A percentile compares a stretch with the other conserved stretches of the same genome.
Conservation (phyloP, 2,113 vertebrate genomes). For the Marmota monax region DNA sequence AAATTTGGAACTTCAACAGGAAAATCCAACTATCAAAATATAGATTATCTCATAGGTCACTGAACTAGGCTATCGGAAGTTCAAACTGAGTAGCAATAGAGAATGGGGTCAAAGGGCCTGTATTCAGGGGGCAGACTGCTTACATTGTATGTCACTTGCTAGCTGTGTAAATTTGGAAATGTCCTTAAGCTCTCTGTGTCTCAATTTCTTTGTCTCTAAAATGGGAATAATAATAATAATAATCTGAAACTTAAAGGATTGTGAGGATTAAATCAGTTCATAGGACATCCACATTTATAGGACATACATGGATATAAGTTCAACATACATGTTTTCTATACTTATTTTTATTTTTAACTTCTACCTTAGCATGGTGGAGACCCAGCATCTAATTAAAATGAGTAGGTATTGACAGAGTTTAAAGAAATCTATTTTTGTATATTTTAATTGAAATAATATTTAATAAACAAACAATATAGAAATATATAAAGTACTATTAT, state of each 20-base stretch:
- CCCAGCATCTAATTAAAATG: conserved; percentile 36
- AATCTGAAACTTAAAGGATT: neutral
- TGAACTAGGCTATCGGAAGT: neutral
- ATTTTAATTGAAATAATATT: conserved; percentile 36
- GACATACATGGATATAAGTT: neutral
- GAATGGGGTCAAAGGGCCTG: neutral
- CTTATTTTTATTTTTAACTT: conserved; percentile 8
- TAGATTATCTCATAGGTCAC: neutral
- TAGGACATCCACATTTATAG: neutral
- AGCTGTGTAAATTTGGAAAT: neutral
- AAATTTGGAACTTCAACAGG: neutral
- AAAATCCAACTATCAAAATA: neutral
- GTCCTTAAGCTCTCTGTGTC: neutral
- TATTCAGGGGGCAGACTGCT: neutral
- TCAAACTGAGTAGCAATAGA: neutral
- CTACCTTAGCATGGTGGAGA: neutral
- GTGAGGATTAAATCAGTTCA: neutral
- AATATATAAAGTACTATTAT: neutral
- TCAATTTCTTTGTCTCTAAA: conserved; percentile 7
- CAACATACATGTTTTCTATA: neutral
- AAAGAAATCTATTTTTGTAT: conserved; percentile 35
- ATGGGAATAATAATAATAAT: neutral
- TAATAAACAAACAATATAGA: neutral
- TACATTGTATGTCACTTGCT: neutral
- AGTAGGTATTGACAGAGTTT: neutral